Base-by-base conservation (phyloP, 2,888 invertebrate genomes). In the Euplagia quadripunctaria region DNA sequence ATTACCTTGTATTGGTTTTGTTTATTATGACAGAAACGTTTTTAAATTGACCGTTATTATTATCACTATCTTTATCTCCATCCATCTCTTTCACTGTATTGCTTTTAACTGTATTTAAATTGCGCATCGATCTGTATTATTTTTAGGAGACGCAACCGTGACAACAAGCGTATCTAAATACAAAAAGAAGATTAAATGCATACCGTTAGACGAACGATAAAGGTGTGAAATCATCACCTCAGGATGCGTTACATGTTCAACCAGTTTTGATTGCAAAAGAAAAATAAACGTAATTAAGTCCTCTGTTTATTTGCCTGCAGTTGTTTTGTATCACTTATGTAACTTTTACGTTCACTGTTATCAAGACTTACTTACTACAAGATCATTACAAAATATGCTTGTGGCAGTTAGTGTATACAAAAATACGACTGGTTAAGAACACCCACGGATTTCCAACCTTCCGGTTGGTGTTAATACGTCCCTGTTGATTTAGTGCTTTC, bases 391-490 rank as follows among this genome's bases (percentile, higher is more conserved):
- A 89, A 92, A 92, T 90, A 87, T 86, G 85, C 88, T 91, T 90
- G 88, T 90, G 86, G 89, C 91, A 88, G 88, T 91, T 90, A 90
- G 86, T 89, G 87, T 88, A 84, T 90, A 91, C 89, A 90, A 91
- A 90, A 92, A 88, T 90, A 89, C 87, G 86, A 91, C 91, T 92
- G 90, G 90, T 92, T 92, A 91, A 84, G 95, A 95, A 94, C 95
- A 95, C 95, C 95, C 95, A 95, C 95, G 90, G 90, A 84, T 90
- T 87, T 91, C 90, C 87, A 31, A 91, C 88, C 90, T 90, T 92
- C 91, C 91, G 92, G 89, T 88, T 88, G 89, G 93, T 93, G 94
- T 92, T 94, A 94, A 94, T 94, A 92, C 89, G 91, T 91, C 90
- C 91, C 91, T 94, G 93, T 94, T 94, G 93, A 90, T 93, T 94